These are phyloP conservation scores for Neodiprion pinetum DNA, from an alignment of 1,140 invertebrate genomes.

Conservation along the genomic window DNA sequence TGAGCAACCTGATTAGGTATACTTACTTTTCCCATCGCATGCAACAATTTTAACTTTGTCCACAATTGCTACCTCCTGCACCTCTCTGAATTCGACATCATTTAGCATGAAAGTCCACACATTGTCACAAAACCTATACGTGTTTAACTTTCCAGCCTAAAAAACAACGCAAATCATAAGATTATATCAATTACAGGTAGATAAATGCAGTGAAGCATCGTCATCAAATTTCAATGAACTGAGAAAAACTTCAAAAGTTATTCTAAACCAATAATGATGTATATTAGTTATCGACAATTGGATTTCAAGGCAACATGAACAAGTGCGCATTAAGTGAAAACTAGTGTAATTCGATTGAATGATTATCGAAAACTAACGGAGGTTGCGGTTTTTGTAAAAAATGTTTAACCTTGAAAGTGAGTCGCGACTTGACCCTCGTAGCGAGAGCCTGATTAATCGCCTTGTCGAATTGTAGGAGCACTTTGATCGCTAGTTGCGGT, in stretches of 20 bases:
- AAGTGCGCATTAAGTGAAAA: no score
- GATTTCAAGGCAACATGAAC: no score
- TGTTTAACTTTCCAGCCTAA: constrained; percentile 94
- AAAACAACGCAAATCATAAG: constrained; percentile 37
- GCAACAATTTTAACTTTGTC: constrained; percentile 99
- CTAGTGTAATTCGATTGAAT: no score
- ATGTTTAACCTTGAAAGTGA: constrained; percentile 84
- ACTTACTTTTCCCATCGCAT: constrained; percentile 96
- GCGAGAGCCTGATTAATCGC: constrained; percentile 94
- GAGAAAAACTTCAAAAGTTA: no score
- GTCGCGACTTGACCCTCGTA: constrained; percentile 88
- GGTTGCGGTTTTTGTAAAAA: background rate
- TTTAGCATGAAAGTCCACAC: constrained; percentile 99
- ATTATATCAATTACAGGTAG: background rate
- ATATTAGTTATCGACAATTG: no score
- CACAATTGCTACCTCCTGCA: constrained; percentile 92
- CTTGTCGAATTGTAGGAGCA: constrained; percentile 96
- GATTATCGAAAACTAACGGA: no score
- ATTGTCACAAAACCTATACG: constrained; percentile 99
- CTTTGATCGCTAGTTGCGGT: constrained; percentile 88
- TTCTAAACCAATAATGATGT: no score
- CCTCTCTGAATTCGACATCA: constrained; percentile 97
- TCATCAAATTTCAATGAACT: no score
- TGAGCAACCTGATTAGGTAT: constrained; percentile 10
- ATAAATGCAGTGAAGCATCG: no score